These are phyloP conservation scores for Sitta europaea DNA, from an alignment of 2,113 vertebrate genomes.

Conservation along the genomic window DNA sequence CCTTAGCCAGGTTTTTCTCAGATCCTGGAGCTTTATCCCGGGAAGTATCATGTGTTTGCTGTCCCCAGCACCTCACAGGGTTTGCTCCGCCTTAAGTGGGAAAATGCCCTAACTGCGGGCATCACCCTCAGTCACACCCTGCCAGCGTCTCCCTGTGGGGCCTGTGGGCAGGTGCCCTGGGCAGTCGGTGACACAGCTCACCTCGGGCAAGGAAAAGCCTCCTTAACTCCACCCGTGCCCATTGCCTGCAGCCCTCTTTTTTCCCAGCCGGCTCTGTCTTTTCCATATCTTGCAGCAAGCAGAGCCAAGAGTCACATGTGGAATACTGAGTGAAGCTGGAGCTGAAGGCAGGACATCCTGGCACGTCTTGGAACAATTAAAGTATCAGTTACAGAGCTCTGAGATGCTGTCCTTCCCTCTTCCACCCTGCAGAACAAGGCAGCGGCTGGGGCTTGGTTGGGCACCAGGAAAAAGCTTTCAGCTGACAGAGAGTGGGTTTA, in stretches of 20 bases:
- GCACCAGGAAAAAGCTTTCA: neutral
- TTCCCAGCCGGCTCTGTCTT: neutral
- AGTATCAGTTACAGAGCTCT: neutral
- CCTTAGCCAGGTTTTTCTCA: neutral
- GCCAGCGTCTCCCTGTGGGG: neutral
- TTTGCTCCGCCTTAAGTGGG: neutral
- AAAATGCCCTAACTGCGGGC: rapidly evolving
- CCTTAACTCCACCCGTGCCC: rapidly evolving
- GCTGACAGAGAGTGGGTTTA: neutral
- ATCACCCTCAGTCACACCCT: neutral
- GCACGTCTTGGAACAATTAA: neutral
- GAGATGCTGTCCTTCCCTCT: neutral
- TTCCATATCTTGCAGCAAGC: neutral
- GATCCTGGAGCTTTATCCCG: neutral
- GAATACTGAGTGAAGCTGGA: neutral
- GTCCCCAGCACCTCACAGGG: neutral
- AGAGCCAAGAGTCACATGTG: neutral
- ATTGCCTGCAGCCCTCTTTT: rapidly evolving
- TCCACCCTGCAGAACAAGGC: neutral
- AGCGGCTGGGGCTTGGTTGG: neutral
- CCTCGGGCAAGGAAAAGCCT: neutral
- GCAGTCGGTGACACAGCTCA: rapidly evolving
- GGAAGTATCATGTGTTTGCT: neutral
- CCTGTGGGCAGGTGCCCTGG: neutral
- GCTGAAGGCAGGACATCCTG: neutral